A percentile compares a stretch with the other conserved stretches of the same genome.
phyloP scores from a whole-genome alignment of 2,113 vertebrate species.

The Barbus barbus region DNA sequence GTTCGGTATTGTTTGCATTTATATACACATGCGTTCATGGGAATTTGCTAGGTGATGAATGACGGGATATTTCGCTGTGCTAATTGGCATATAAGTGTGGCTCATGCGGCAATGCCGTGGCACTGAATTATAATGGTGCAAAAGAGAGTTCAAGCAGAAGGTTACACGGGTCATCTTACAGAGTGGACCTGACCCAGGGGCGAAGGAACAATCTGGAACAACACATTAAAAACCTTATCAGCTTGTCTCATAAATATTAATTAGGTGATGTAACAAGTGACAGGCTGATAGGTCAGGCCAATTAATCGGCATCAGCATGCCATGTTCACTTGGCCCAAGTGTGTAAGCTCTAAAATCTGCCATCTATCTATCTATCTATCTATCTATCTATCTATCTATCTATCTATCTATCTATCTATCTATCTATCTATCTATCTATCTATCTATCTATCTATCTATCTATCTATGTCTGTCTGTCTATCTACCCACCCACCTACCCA shows the following conservation, averaged over 20 bases:
- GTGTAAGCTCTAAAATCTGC: too few species aligned
- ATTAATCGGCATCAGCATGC: background rate
- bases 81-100: conserved; percentile 4
- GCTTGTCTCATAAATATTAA: conserved; percentile 7
- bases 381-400: too few species aligned
- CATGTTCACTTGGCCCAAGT: background rate
- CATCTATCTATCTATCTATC: too few species aligned
- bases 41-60: conserved; percentile 3
- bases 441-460: too few species aligned
- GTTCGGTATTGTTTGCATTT: background rate
- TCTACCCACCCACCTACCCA: too few species aligned
- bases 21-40: background rate
- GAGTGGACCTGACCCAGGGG: background rate
- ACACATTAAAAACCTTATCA: conserved; percentile 5
- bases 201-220: background rate
- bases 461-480: too few species aligned
- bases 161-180: conserved; percentile 43
- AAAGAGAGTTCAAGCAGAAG: background rate
- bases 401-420: too few species aligned
- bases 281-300: conserved; percentile 17
- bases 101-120: background rate
- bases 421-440: too few species aligned
- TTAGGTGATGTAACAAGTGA: background rate
- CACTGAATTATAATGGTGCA: background rate
- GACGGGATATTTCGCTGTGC: background rate